A percentile compares a stretch with the other conserved stretches of the same genome.
Conservation (phyloP, 2,888 invertebrate genomes). For the Coremacera marginata region DNA sequence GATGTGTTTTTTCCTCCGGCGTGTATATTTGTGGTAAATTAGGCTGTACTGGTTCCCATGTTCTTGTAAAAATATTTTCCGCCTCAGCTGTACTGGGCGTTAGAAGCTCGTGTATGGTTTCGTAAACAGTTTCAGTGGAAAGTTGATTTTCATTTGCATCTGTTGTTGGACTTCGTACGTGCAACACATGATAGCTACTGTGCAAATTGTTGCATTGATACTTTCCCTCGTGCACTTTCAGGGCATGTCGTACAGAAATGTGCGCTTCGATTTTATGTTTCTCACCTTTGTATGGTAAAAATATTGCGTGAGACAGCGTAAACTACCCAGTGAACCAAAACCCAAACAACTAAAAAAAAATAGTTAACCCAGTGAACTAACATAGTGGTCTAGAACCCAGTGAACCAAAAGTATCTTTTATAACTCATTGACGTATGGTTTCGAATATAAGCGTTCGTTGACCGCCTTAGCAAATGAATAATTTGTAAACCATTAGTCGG, state of each 20-base stretch:
- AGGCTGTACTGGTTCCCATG: slow-evolving; percentile 53
- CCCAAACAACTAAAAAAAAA: too few relatives aligned
- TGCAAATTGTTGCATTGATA: slow-evolving; percentile 67
- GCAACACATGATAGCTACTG: slow-evolving; percentile 62
- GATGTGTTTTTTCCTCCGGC: slow-evolving; percentile 39
- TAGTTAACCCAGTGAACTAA: too few relatives aligned
- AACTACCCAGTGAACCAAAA: too few relatives aligned
- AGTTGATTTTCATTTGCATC: slow-evolving; percentile 37
- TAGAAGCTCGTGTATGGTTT: slow-evolving; percentile 60
- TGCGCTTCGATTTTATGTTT: slow-evolving; percentile 68
- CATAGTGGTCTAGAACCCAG: too few relatives aligned
- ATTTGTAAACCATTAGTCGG: too few relatives aligned
- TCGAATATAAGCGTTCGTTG: too few relatives aligned
- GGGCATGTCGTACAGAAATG: slow-evolving; percentile 65
- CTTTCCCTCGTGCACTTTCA: slow-evolving; percentile 66
- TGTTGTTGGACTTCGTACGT: slow-evolving; percentile 54
- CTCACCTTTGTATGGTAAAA: slow-evolving; percentile 59
- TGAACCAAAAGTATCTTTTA: too few relatives aligned
- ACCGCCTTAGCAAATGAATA: too few relatives aligned
- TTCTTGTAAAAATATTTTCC: slow-evolving; percentile 52
- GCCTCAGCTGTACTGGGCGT: slow-evolving; percentile 58
- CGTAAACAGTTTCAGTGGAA: slow-evolving; percentile 62
- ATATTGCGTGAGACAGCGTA: background rate
- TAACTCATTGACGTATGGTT: too few relatives aligned
- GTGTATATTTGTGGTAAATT: background rate